Base-by-base conservation (phyloP, 2,888 invertebrate genomes). In the Melinopterus prodromus region DNA sequence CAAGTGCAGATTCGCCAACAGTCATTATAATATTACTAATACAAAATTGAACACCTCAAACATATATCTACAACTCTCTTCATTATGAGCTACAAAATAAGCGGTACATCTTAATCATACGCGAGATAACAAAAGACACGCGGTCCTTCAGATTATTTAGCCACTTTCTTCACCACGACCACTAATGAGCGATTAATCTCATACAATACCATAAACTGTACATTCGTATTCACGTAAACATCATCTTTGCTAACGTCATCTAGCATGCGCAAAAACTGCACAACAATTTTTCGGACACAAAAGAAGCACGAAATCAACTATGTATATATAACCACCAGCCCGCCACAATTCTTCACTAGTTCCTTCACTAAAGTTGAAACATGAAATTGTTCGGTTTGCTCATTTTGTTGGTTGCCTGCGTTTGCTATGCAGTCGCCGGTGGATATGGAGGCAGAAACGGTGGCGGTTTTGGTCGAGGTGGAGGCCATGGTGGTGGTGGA, bases 391-490 rank as follows among this genome's bases (percentile, higher is more conserved):
- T 76, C 80, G 37, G 53, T 75, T 12, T 76, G 80, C 79, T n/a
- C 71, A 36, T 53, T 78, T 79, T 78, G 78, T 70, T 74, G 78
- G 75, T 14, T 16, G 16, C 36, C 15, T 38, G 69, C n/a, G 77
- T 77, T 14, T 69, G 77, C 15, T n/a, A 71, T 14, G 79, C 77
- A 15, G 79, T 77, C n/a, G 79, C 38, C 12, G 77, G 82, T 69
- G n/a, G n/a, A n/a, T 79, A 81, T 16, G 75, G 77, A 53, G 80
- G 79, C 16, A 77, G 76, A 70, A 81, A 78, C 12, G 79, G 77
- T 16, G 76, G 79, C 9, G 53, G 72, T 26, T 78, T 75, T n/a
- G 80, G 79, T 2, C 75, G 72, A 9, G 70, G 75, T 15, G 77
- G 76, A 5, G 81, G 80, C 36, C 71, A 37, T 9, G 80, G 78